Base-by-base conservation (phyloP, 2,113 vertebrate genomes). In the Fulica atra region DNA sequence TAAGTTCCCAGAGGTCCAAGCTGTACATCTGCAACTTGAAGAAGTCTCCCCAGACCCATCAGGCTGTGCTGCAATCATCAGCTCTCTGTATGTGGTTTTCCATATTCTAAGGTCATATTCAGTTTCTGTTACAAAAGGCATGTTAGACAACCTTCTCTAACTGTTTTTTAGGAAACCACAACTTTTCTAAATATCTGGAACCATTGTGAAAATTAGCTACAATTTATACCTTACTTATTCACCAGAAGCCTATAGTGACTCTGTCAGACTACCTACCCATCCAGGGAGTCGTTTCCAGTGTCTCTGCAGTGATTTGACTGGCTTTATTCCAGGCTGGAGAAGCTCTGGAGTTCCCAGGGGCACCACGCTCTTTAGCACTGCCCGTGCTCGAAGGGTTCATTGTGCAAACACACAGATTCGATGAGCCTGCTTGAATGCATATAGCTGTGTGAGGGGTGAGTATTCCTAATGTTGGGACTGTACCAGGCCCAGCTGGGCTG, bases 401-500 rank as follows among this genome's bases (percentile, higher is more conserved):
- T 90, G 82, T 90, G 60, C 68, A 81, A 71, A 29, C 31, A 21
- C 61, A 56, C 17, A 63, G 11, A 76, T 79, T 72, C 70, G 92
- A 9, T 56, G 71, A 66, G 36, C 14, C 36, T 42, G 38, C 71
- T 20, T 92, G 89, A 89, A 77, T 78, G 51, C 40, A 5, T 48
- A 2, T 7, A 63, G 46, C 46, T 54, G 35, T 19, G 16, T 48
- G 16, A 16, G 60, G 85, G n/a, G 51, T 0, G 14, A 82, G 33
- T 0, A 0, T 59, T 90, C 1, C 0, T 57, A 51, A 42, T 2
- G 14, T 59, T 10, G 4, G 56, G 72, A 56, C 26, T 4, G 1
- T 12, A 14, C 60, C 48, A 69, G 68, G 56, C 69, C 29, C 85
- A 88, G 16, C 13, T 51, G 80, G 38, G 72, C 73, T 81, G 36